Base-by-base conservation (phyloP, 2,113 vertebrate species). In the Scalopus aquaticus region DNA sequence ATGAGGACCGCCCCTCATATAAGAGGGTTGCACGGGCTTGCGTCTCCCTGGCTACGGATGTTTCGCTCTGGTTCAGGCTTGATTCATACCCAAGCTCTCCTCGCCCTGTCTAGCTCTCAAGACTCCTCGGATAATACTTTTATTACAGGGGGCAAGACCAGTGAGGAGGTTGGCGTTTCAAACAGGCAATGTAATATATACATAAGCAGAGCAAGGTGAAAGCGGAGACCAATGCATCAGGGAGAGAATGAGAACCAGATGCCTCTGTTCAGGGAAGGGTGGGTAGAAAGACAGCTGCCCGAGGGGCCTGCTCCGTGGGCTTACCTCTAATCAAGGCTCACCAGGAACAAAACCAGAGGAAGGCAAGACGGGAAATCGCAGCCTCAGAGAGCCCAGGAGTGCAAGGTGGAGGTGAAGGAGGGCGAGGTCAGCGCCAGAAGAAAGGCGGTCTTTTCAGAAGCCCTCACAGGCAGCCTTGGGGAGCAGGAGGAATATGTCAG, bases 221-320 rank as follows among this genome's bases (percentile, higher is more conserved):
- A 81, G 93, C 39, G 44, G 85, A 96, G 92, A 81, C 30, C 69
- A 16, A 44, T 30, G 46, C 96, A 42, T 86, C 88, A 88, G 16
- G 74, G n/a, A 30, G 77, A 58, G 83, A 97, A 97, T 95, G 96
- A 96, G 81, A 97, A 96, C 95, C 97, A 97, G 97, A 96, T 97
- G 97, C 77, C 92, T 44, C 46, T 2, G 9, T 12, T 46, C 65
- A 42, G 42, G 80, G 62, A 81, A 42, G 93, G 73, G 82, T 32
- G 13, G 51, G 49, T 65, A 30, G 51, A 81, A 51, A 81, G 92
- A 70, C 93, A 95, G 92, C 90, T 78, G 95, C 92, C 87, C 16
- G 0, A 96, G 95, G 89, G 92, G 81, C 28, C 90, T 79, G 84
- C 65, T 92, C 77, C 37, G 58, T 49, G 89, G 65, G 73, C 72